A percentile compares a stretch with the other conserved stretches of the same genome.
Evolutionary conservation across 2,888 invertebrate species (phyloP).

Genomic region (Salticus scenicus): DNA sequence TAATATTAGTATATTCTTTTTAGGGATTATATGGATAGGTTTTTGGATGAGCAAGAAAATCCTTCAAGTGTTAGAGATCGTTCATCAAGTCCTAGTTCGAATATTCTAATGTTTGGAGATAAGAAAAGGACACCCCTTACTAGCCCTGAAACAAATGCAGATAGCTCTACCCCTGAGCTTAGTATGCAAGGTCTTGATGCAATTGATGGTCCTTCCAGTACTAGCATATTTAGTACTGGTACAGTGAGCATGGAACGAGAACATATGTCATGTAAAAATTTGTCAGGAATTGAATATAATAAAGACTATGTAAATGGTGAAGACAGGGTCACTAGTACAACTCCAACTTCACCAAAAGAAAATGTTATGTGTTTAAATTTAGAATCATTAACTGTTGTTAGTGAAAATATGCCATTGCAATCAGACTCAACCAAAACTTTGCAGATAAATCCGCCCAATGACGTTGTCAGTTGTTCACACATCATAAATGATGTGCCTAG

Average conservation of each 20-base stretch:
- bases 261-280: conserved; percentile 28
- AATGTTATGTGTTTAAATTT: conserved; percentile 46
- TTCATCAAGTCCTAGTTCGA: conserved; percentile 67
- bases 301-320: conserved; percentile 62
- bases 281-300: conserved; percentile 36
- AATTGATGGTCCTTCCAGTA: conserved; percentile 59
- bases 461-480: conserved; percentile 60
- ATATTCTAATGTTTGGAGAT: conserved; percentile 58
- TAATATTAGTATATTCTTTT: too few relatives aligned
- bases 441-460: conserved; percentile 59
- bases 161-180: conserved; percentile 56
- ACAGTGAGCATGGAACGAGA: conserved; percentile 46
- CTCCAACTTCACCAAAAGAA: conserved; percentile 54
- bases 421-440: conserved; percentile 51
- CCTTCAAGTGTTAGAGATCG: conserved; percentile 60
- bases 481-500: conserved; percentile 54
- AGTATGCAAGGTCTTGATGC: conserved; percentile 56
- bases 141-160: conserved; percentile 65
- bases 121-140: conserved; percentile 54
- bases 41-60: conserved; percentile 86
- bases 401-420: conserved; percentile 43
- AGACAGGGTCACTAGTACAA: conserved; percentile 51
- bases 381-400: conserved; percentile 49
- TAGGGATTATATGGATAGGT: conserved; percentile 93
- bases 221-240: conserved; percentile 57